Evolutionary conservation across 2,797 vertebrate species (phyloP).

Genomic region (Neostethus bicornis): DNA sequence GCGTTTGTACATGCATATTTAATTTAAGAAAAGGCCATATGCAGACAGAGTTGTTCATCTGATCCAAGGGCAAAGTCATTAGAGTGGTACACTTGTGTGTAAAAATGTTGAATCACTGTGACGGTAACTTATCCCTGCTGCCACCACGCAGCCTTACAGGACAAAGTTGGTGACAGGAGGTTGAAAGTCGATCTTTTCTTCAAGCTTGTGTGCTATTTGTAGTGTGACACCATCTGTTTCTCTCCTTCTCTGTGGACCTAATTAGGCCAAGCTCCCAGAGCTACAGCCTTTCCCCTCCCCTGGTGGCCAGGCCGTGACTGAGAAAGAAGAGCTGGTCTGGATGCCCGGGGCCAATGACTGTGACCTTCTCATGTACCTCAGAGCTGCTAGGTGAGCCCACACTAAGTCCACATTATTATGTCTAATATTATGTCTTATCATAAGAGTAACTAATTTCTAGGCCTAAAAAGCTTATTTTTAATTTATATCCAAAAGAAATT

Average conservation of each 20-base stretch:
- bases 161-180: slow-evolving; percentile 55
- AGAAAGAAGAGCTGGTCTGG: slow-evolving; percentile 98
- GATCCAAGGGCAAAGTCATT: slow-evolving; percentile 17
- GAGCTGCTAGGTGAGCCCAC: slow-evolving; percentile 90
- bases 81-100: not conserved
- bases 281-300: slow-evolving; percentile 96
- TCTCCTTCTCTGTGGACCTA: slow-evolving; percentile 61
- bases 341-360: slow-evolving; percentile 99
- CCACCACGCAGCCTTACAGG: slow-evolving; percentile 21
- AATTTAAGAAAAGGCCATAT: not conserved
- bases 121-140: slow-evolving; percentile 36
- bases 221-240: slow-evolving; percentile 74
- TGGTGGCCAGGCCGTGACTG: slow-evolving; percentile 90
- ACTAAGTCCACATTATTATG: not conserved
- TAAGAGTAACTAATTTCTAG: not conserved
- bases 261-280: slow-evolving; percentile 97
- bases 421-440: not conserved
- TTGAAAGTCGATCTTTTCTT: slow-evolving; percentile 72
- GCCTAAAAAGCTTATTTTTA: too few relatives aligned
- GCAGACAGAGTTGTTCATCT: not conserved
- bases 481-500: too few relatives aligned
- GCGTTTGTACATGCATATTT: not conserved
- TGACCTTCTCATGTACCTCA: slow-evolving; percentile 98
- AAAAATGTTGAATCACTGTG: slow-evolving; percentile 34
- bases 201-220: slow-evolving; percentile 69